phyloP scores from a whole-genome alignment of 2,888 invertebrate species.

The Oeneis ivallda region DNA sequence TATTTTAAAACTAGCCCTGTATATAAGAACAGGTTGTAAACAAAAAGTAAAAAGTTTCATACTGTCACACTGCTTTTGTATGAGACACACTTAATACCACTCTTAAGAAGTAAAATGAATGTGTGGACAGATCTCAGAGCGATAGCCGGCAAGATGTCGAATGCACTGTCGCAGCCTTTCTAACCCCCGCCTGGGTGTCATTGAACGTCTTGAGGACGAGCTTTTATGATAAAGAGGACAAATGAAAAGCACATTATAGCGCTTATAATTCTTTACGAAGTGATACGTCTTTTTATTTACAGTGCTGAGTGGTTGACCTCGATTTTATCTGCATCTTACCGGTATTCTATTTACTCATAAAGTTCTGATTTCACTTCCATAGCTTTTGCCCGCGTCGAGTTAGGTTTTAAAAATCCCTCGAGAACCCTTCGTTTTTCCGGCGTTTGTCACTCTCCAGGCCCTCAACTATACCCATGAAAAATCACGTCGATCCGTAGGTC shows the following conservation, averaged over 20 bases:
- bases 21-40: no score
- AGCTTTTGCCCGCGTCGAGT: no score
- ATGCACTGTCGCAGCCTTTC: conserved; percentile 66
- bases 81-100: conserved; percentile 36
- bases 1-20: no score
- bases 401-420: no score
- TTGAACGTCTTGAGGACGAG: conserved; percentile 62
- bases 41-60: neutral
- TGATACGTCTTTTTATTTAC: conserved; percentile 7
- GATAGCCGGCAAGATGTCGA: conserved; percentile 73
- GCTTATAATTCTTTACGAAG: neutral
- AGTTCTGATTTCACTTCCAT: neutral
- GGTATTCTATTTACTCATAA: neutral
- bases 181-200: conserved; percentile 58
- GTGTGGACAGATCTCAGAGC: conserved; percentile 66
- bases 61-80: conserved; percentile 43
- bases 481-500: no score
- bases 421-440: no score
- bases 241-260: conserved; percentile 21
- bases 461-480: no score
- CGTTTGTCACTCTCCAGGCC: no score
- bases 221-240: conserved; percentile 27
- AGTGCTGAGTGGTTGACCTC: conserved; percentile 3
- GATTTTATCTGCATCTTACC: conserved; percentile 2
- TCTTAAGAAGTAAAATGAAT: conserved; percentile 41